Evolutionary conservation across 2,888 invertebrate species (phyloP).

Genomic region (Caenorhabditis angaria): DNA sequence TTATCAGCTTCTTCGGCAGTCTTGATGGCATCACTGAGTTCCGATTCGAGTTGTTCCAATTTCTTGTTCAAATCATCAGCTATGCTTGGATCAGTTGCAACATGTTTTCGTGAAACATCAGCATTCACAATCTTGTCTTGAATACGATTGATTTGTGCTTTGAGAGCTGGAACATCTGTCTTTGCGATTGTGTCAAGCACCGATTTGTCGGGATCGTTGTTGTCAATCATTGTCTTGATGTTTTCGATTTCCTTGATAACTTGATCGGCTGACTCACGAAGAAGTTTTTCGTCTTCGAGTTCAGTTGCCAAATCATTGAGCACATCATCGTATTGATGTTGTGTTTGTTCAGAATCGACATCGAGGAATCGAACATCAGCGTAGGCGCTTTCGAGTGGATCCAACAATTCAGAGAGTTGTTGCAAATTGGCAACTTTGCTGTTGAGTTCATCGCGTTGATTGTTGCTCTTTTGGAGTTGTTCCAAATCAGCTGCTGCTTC

Average conservation of each 20-base stretch:
- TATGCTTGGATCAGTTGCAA: slow-evolving; percentile 24
- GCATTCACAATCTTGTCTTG: slow-evolving; percentile 37
- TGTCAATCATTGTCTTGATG: slow-evolving; percentile 7
- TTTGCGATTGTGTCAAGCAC: slow-evolving; percentile 23
- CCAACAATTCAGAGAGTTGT: slow-evolving; percentile 46
- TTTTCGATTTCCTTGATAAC: slow-evolving; percentile 9
- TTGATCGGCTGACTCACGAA: slow-evolving; percentile 7
- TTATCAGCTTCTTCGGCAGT: slow-evolving; percentile 28
- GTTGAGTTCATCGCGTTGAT: slow-evolving; percentile 23
- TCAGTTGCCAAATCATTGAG: neutral
- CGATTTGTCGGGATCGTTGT: slow-evolving; percentile 17
- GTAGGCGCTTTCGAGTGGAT: slow-evolving; percentile 57
- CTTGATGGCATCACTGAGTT: slow-evolving; percentile 20
- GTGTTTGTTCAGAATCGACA: slow-evolving; percentile 6
- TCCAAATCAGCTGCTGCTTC: neutral
- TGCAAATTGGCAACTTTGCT: slow-evolving; percentile 39
- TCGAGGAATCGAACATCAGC: slow-evolving; percentile 55
- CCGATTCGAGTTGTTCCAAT: slow-evolving; percentile 24
- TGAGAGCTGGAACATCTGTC: slow-evolving; percentile 39
- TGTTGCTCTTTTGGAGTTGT: slow-evolving; percentile 7
- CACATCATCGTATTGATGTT: slow-evolving; percentile 7
- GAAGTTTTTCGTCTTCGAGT: slow-evolving; percentile 6
- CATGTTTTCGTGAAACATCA: slow-evolving; percentile 35
- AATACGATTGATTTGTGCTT: slow-evolving; percentile 41
- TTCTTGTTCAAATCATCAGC: slow-evolving; percentile 39